A percentile compares a stretch with the other conserved stretches of the same genome.
These are phyloP conservation scores for Oxyscelio sp. DNA, from an alignment of 2,888 invertebrate species.

Conservation along the genomic window DNA sequence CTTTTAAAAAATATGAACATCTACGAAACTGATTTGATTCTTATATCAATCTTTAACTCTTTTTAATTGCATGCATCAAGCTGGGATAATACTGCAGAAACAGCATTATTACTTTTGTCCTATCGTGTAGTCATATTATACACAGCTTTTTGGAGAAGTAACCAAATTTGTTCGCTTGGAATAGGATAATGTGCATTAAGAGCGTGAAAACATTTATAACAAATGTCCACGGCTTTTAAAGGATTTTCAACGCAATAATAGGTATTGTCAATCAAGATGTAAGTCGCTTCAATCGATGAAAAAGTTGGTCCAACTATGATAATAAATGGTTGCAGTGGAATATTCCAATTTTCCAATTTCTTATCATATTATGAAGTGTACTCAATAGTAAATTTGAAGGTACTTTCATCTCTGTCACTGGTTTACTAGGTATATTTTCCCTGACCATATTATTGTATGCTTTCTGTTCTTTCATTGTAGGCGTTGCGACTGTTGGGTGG, in stretches of 20 bases:
- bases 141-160: neutral
- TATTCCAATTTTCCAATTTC: constrained; percentile 72
- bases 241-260: constrained; percentile 1
- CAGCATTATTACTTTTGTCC: constrained; percentile 1
- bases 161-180: constrained; percentile 2
- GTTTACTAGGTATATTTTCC: neutral
- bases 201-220: constrained; percentile 5
- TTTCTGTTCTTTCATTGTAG: constrained; percentile 12
- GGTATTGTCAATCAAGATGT: neutral
- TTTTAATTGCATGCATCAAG: neutral
- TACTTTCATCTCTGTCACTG: constrained; percentile 14
- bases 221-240: neutral
- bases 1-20: neutral
- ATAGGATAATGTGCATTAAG: constrained; percentile 1
- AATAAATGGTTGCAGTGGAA: no score
- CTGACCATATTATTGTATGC: neutral
- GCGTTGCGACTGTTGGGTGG: constrained; percentile 50
- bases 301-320: neutral
- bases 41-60: no score
- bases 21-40: neutral
- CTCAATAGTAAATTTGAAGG: constrained; percentile 62
- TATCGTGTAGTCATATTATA: neutral
- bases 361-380: constrained; percentile 65
- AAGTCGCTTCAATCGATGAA: neutral
- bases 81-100: neutral